These are phyloP conservation scores for Brachyhypopomus gauderio DNA, from an alignment of 2,113 vertebrate genomes.

Conservation along the genomic window DNA sequence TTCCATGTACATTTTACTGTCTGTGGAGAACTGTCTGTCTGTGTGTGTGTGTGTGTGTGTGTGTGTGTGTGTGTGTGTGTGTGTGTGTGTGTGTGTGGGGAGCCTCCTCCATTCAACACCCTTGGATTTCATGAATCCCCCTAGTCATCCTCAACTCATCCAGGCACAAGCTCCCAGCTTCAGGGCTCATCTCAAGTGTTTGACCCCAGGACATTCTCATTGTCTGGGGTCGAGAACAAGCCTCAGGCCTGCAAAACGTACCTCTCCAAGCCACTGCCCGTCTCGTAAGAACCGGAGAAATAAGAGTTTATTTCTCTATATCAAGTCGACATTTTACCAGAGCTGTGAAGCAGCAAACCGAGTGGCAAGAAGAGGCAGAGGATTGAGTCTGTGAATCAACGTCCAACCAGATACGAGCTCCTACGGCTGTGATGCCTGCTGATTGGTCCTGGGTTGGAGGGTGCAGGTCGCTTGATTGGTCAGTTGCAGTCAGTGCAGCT, in stretches of 20 bases:
- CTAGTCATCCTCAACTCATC: conserved; percentile 26
- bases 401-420: no score
- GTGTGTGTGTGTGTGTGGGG: not conserved
- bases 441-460: no score
- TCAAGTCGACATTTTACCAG: not conserved
- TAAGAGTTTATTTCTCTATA: conserved; percentile 5
- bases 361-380: no score
- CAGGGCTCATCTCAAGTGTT: conserved; percentile 28
- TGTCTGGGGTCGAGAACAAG: conserved; percentile 11
- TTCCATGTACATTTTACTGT: no score
- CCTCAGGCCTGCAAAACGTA: not conserved
- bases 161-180: conserved; percentile 2
- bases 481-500: no score
- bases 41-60: not conserved
- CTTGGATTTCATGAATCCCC: not conserved
- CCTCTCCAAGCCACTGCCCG: conserved; percentile 10
- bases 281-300: conserved; percentile 8
- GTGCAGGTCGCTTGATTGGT: no score
- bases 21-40: no score
- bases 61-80: conserved; percentile 12
- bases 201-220: conserved; percentile 5
- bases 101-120: not conserved
- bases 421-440: no score
- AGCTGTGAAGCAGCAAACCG: no score
- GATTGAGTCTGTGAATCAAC: no score